Evolutionary conservation across 2,797 vertebrate genomes (phyloP), one percentile per base, ranked within the genome.

Genomic region (Ceyx erithaca): DNA sequence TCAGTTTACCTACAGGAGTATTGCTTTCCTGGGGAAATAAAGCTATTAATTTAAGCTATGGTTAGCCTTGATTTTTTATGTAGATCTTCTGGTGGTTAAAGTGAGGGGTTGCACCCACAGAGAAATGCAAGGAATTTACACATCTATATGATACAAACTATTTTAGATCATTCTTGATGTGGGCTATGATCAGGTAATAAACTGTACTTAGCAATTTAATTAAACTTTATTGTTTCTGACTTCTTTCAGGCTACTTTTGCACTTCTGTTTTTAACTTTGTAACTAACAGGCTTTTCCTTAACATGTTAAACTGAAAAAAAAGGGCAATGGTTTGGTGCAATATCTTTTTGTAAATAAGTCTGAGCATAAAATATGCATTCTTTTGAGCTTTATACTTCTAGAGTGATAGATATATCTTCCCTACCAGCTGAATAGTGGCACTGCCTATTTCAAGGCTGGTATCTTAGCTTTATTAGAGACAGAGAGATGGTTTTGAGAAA

Each of bases 261-360:
- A 96, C 93, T 97, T 96, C 88, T 90, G 41, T 91, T 96, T 97
- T 96, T 96, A 96, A 95, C 78, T 94, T 77, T 97, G 95, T 97
- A 97, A 95, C 96, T 77, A 96, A 72, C 59, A 76, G 35, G 37
- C 49, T 93, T 94, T 92, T 89, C 80, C 91, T 91, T 96, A 91
- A 92, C 35, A 23, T 92, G 76, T 94, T 94, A 87, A 89, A 82
- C 61, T 89, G 87, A 40, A 68, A 93, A 83, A 83, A 89, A 76
- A 91, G 85, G 88, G 71, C 64, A 82, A 84, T 92, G 96, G 90
- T 91, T 77, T 90, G 76, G 93, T 96, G 96, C 96, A 97, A 97
- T 96, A 96, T 95, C 82, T 97, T 96, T 89, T 94, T 97, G 90
- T 96, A 97, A 97, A 96, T 95, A 96, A 75, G 55, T 90, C 91